These are phyloP conservation scores for Morbakka virulenta DNA, from an alignment of 30 jellyfish, hydroid and myxozoan genomes.

Conservation along the genomic window DNA sequence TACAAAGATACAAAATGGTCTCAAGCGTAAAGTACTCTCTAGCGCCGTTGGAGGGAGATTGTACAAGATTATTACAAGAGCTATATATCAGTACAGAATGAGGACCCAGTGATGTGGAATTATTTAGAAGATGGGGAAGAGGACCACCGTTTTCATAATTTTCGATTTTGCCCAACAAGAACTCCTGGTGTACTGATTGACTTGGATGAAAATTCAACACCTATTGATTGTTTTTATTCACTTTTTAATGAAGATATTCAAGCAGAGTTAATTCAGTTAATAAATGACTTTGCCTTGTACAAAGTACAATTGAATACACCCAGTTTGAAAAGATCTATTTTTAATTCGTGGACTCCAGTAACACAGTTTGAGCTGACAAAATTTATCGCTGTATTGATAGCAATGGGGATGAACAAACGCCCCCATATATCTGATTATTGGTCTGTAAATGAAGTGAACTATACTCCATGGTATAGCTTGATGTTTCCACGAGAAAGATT, in stretches of 20 bases:
- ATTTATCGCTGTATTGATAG: background rate
- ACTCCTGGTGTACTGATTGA: constrained; percentile 14
- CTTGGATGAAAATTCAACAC: background rate
- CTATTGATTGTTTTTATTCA: background rate
- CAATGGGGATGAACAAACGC: constrained; percentile 23
- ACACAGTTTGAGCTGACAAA: constrained; percentile 5
- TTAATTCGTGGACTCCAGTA: constrained; percentile 10
- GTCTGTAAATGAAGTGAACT: background rate
- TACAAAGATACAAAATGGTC: no score
- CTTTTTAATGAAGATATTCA: background rate
- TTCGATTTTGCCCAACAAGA: constrained; percentile 9
- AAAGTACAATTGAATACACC: constrained; percentile 5
- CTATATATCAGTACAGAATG: no score
- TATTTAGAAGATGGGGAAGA: no score
- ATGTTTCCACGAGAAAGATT: constrained; percentile 24
- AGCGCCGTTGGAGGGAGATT: no score
- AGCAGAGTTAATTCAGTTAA: background rate
- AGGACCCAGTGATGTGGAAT: no score
- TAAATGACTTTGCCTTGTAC: constrained; percentile 15
- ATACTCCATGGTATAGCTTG: constrained; percentile 3
- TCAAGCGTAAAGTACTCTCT: no score
- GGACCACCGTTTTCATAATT: no score
- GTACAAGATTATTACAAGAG: no score
- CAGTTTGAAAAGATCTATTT: background rate
- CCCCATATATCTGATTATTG: constrained; percentile 24